phyloP scores from a whole-genome alignment of 2,888 invertebrate species.

The Drosophila meridionalis region DNA sequence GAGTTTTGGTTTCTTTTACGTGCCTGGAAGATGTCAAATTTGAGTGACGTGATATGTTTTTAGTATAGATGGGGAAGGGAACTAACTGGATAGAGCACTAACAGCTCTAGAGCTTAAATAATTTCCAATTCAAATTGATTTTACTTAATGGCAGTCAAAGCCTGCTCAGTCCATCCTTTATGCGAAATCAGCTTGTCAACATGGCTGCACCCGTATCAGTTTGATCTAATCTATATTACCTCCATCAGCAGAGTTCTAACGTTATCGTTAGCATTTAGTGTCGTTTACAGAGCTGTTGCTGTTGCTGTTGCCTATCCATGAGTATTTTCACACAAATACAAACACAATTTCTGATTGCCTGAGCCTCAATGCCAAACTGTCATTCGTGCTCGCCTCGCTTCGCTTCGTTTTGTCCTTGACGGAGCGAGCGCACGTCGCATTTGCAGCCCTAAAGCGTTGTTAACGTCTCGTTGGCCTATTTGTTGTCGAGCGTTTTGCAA shows the following conservation, averaged over 20 bases:
- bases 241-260: conserved; percentile 22
- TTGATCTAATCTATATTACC: conserved; percentile 30
- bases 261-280: conserved; percentile 46
- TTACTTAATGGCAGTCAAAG: not conserved
- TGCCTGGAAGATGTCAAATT: conserved; percentile 40
- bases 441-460: conserved; percentile 44
- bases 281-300: conserved; percentile 36
- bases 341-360: conserved; percentile 42
- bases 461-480: conserved; percentile 49
- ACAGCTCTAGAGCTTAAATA: not conserved
- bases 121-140: conserved; percentile 3
- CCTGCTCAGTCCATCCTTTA: not conserved
- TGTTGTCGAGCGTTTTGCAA: conserved; percentile 45
- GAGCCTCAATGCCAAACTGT: conserved; percentile 51
- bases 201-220: conserved; percentile 19
- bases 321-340: conserved; percentile 13
- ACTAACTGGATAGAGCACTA: not conserved
- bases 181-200: conserved; percentile 8
- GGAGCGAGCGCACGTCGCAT: conserved; percentile 47
- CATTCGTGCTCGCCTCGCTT: conserved; percentile 34
- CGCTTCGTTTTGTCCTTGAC: conserved; percentile 34
- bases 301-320: conserved; percentile 3
- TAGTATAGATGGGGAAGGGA: not conserved
- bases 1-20: conserved; percentile 42
- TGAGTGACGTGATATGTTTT: conserved; percentile 47